Evolutionary conservation across 2,797 vertebrate species (phyloP), one percentile per base, ranked within the genome.

Genomic region (Sebastes paucispinis): DNA sequence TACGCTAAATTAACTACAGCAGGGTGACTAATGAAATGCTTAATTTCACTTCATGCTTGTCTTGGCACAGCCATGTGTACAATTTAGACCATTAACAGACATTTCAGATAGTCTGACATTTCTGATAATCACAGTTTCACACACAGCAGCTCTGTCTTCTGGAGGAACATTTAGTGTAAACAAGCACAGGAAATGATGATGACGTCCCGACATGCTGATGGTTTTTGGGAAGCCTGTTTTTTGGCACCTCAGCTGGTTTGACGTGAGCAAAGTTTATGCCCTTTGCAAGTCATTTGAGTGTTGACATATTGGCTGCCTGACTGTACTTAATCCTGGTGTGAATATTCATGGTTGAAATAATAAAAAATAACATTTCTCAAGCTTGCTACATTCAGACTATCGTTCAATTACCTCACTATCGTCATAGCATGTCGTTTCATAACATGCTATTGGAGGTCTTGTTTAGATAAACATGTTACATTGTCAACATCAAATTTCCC

Each of bases 161-260:
- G 72, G 63, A 71, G 73, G 80, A 82, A 86, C 68, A 6, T 69
- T 75, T 69, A 62, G 8, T 59, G 62, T 94, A 94, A 95, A 95
- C 91, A 94, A 87, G 70, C 50, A 85, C 93, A 93, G 95, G 93
- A 95, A 95, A 93, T 92, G 80, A 89, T 88, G 80, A 79, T 73
- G 69, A 81, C 67, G 87, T 68, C 66, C 29, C 3, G 18, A 47
- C 69, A 86, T 71, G 75, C 69, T 80, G 43, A 29, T 74, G 43
- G 52, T 1, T 66, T 86, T 87, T 25, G 25, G 81, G 64, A 83
- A 86, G 75, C 31, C 59, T 29, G 43, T 62, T 75, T 81, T 67
- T 76, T 54, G 20, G 71, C 58, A 55, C 69, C 54, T 68, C 29
- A 1, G 29, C 29, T 72, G 5, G 54, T 73, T 69, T 75, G 25